These are phyloP conservation scores for Montifringilla adamsi DNA, from an alignment of 2,113 vertebrate genomes.

Conservation along the genomic window DNA sequence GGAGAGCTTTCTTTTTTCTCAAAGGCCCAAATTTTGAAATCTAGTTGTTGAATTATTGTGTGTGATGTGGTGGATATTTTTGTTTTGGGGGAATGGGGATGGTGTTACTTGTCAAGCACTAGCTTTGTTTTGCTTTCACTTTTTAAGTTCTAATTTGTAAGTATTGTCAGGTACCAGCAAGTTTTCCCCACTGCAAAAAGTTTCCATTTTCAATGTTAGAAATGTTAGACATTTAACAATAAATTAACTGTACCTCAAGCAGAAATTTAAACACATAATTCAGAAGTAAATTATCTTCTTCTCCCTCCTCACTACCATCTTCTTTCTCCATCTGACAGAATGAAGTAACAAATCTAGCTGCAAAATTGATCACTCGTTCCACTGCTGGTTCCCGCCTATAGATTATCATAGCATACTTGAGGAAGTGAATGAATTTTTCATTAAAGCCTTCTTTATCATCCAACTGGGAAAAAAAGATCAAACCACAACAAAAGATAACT, in stretches of 20 bases:
- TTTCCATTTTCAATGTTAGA: neutral
- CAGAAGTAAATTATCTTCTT: slow-evolving; percentile 80
- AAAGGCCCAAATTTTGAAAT: neutral
- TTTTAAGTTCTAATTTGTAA: neutral
- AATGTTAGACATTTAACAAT: neutral
- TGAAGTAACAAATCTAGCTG: slow-evolving; percentile 85
- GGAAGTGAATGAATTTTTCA: slow-evolving; percentile 85
- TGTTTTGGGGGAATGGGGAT: rapidly evolving
- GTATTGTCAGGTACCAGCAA: neutral
- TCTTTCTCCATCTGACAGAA: slow-evolving; percentile 75
- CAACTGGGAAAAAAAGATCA: slow-evolving; percentile 69
- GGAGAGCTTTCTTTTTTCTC: neutral
- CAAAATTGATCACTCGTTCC: slow-evolving; percentile 89
- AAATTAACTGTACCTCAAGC: slow-evolving; percentile 80
- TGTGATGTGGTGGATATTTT: neutral
- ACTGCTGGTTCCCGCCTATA: slow-evolving; percentile 89
- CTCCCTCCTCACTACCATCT: slow-evolving; percentile 53
- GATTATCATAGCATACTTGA: slow-evolving; percentile 90
- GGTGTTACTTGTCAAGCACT: neutral
- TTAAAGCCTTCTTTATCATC: slow-evolving; percentile 84
- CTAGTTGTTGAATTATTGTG: neutral
- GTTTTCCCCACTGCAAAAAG: neutral
- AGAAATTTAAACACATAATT: slow-evolving; percentile 89
- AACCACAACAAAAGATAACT: neutral
- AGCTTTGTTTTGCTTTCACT: neutral